phyloP scores from a whole-genome alignment of 2,113 vertebrate species.

The Hemichromis elongatus region DNA sequence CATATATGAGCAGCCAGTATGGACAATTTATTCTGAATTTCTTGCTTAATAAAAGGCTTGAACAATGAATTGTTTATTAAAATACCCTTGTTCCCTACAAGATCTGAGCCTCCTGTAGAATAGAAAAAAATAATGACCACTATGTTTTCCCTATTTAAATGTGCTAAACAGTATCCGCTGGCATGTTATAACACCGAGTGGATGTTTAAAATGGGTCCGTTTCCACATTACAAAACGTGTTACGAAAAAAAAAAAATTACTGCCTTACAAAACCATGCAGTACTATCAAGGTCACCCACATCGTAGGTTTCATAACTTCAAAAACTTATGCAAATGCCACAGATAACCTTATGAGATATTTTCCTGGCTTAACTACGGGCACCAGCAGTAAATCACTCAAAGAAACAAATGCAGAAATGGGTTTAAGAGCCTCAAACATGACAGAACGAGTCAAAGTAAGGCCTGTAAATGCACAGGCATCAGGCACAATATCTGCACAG shows the following conservation, averaged over 20 bases:
- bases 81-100: background rate
- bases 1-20: background rate
- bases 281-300: conserved; percentile 61
- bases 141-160: background rate
- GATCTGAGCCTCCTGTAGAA: background rate
- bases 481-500: background rate
- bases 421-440: background rate
- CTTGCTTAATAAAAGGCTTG: background rate
- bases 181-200: background rate
- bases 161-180: background rate
- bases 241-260: background rate
- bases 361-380: background rate
- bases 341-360: background rate
- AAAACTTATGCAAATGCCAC: conserved; percentile 41
- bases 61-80: background rate
- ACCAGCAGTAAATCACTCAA: background rate
- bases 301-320: conserved; percentile 56
- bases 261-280: conserved; percentile 46
- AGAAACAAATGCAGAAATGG: background rate
- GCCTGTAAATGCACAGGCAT: background rate
- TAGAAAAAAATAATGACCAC: background rate
- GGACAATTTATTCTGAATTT: background rate
- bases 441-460: background rate
- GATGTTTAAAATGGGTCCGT: background rate
- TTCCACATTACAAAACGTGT: conserved; percentile 19